Percentiles rank a stretch among this genome's conserved stretches.
Conservation (phyloP, 2,113 vertebrate genomes). For the Emydura subglobosa region DNA sequence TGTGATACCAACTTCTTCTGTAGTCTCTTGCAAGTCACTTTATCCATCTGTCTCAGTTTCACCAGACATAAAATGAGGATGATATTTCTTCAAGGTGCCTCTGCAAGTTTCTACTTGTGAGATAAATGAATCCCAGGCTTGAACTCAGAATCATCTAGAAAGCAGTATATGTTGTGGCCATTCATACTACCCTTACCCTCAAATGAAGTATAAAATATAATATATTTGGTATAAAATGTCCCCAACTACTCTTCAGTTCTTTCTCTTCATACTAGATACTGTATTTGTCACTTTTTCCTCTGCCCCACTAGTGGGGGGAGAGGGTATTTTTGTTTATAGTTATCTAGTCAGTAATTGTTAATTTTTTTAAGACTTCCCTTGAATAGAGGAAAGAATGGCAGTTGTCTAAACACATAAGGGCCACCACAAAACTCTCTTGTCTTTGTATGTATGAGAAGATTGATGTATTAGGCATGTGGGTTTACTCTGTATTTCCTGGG, state of each 20-base stretch:
- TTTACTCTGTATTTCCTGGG: not conserved
- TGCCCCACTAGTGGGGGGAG: not conserved
- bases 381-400: not conserved
- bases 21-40: not conserved
- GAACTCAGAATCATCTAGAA: not conserved
- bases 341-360: not conserved
- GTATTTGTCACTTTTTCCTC: not conserved
- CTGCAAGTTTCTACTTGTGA: not conserved
- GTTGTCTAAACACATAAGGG: not conserved
- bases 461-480: fast-evolving
- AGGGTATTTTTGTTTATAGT: not conserved
- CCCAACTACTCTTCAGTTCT: not conserved
- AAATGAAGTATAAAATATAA: no score
- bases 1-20: not conserved
- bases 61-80: not conserved
- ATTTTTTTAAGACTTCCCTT: not conserved
- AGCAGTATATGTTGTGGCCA: not conserved
- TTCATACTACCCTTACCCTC: not conserved
- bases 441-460: not conserved
- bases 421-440: not conserved
- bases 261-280: not conserved
- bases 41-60: not conserved
- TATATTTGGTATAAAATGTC: not conserved
- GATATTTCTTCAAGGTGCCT: not conserved
- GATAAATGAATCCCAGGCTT: not conserved